Evolutionary conservation across 2,113 vertebrate species (phyloP).

Genomic region (Alligator mississippiensis): DNA sequence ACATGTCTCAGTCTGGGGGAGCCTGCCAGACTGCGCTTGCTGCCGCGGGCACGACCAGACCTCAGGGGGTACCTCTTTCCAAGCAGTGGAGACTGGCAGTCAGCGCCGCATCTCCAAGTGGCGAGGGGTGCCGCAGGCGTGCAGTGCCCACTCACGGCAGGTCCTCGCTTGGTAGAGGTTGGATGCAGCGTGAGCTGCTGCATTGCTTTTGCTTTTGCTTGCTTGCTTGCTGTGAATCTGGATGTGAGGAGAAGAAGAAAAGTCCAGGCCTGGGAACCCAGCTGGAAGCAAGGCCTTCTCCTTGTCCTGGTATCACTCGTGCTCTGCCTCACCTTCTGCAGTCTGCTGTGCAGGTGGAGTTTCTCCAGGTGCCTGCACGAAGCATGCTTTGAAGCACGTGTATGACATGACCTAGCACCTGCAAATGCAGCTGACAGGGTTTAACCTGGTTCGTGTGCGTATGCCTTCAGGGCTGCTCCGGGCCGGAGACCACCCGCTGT

Average conservation of each 20-base stretch:
- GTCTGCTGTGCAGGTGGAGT: neutral
- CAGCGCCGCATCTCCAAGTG: neutral
- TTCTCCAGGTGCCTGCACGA: neutral
- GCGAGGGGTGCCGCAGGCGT: neutral
- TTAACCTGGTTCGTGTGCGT: neutral
- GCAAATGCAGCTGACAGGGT: neutral
- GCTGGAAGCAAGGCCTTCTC: rapidly evolving
- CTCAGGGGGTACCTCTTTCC: neutral
- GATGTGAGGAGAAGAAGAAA: neutral
- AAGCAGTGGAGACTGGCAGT: neutral
- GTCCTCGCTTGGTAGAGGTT: neutral
- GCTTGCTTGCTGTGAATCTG: neutral
- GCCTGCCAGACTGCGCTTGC: neutral
- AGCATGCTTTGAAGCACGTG: rapidly evolving
- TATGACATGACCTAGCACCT: rapidly evolving
- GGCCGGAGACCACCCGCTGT: neutral
- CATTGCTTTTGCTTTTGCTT: neutral
- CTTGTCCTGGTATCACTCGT: neutral
- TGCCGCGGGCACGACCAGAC: rapidly evolving
- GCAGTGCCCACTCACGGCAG: rapidly evolving
- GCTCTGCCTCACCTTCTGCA: neutral
- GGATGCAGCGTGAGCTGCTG: neutral
- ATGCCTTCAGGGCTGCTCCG: neutral
- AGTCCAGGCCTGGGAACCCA: neutral
- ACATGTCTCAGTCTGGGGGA: slow-evolving; percentile 34